Percentiles rank a stretch among this genome's conserved stretches.
phyloP scores from a whole-genome alignment of 2,797 vertebrate genomes.

The Apodemus agrarius region DNA sequence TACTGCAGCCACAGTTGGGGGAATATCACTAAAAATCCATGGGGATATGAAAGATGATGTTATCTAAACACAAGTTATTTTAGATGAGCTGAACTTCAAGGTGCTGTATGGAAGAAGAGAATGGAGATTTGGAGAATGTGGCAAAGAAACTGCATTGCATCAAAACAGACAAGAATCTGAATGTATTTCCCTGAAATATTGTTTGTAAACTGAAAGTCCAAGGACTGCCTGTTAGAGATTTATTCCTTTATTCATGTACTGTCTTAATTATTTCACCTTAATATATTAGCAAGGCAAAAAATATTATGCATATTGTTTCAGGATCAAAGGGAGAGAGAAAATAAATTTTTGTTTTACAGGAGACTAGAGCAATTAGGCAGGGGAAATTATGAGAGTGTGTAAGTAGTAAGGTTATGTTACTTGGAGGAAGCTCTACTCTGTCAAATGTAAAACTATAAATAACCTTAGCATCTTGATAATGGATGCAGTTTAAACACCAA shows the following conservation, averaged over 20 bases:
- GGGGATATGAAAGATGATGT: not conserved
- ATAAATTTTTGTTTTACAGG: not conserved
- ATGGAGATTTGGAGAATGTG: not conserved
- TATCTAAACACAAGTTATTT: not conserved
- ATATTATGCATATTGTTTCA: not conserved
- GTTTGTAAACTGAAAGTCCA: not conserved
- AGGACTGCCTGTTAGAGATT: fast-evolving
- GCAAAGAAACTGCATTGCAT: not conserved
- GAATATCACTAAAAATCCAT: not conserved
- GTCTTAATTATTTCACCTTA: not conserved
- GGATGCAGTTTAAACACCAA: not conserved
- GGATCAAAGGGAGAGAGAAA: not conserved
- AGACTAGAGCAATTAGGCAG: not conserved
- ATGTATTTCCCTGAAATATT: not conserved
- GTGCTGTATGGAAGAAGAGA: not conserved
- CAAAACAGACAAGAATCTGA: not conserved
- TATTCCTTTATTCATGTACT: not conserved
- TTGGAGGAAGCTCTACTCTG: not conserved
- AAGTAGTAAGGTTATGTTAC: fast-evolving
- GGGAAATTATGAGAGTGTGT: not conserved
- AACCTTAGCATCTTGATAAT: not conserved
- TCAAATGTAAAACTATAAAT: not conserved
- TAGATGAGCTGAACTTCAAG: not conserved
- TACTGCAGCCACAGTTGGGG: not conserved
- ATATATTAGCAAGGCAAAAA: not conserved